Evolutionary conservation across 2,113 vertebrate genomes (phyloP).

Genomic region (Pao palembangensis): DNA sequence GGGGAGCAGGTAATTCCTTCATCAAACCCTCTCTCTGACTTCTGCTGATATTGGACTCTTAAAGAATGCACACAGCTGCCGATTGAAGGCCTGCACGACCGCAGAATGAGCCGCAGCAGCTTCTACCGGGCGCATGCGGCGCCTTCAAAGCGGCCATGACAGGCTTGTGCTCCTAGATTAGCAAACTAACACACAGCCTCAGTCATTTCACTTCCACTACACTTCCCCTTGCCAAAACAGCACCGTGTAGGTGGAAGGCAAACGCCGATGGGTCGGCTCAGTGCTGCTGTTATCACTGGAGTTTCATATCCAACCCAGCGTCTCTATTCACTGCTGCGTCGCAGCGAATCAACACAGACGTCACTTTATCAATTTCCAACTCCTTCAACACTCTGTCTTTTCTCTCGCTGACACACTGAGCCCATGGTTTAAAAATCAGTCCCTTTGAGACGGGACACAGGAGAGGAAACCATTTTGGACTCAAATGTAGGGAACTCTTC

Average conservation of each 20-base stretch:
- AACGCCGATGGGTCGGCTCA: slow-evolving; percentile 32
- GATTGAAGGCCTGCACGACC: slow-evolving; percentile 17
- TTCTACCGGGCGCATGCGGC: not conserved
- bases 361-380: slow-evolving; percentile 23
- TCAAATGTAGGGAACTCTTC: slow-evolving; percentile 41
- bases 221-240: not conserved
- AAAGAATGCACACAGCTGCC: slow-evolving; percentile 53
- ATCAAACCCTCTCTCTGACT: slow-evolving; percentile 29
- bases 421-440: slow-evolving; percentile 11
- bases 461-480: slow-evolving; percentile 54
- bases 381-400: not conserved
- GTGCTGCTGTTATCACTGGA: slow-evolving; percentile 34
- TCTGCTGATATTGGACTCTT: slow-evolving; percentile 42
- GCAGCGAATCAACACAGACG: slow-evolving; percentile 35
- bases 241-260: slow-evolving; percentile 35
- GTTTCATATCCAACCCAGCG: slow-evolving; percentile 35
- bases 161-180: slow-evolving; percentile 47
- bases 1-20: slow-evolving; percentile 75
- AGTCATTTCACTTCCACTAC: slow-evolving; percentile 34
- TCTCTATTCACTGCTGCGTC: slow-evolving; percentile 36
- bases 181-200: slow-evolving; percentile 29
- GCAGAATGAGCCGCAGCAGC: slow-evolving; percentile 22
- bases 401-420: slow-evolving; percentile 24
- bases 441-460: slow-evolving; percentile 39
- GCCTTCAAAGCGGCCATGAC: slow-evolving; percentile 14